phyloP scores from a whole-genome alignment of 2,113 vertebrate species.

The Gracilinanus agilis region DNA sequence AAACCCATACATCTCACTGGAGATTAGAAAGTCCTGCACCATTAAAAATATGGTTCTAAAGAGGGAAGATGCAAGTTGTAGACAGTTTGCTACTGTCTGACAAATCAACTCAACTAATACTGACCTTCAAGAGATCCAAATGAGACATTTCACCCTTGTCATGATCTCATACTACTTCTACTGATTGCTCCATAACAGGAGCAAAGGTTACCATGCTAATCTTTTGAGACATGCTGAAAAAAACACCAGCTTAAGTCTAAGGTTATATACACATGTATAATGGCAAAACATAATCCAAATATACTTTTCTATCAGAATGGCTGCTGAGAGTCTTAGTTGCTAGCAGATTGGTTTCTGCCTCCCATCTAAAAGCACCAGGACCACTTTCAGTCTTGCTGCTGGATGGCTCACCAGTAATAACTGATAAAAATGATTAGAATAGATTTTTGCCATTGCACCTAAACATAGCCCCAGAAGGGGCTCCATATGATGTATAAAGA shows the following conservation, averaged over 20 bases:
- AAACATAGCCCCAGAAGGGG: neutral
- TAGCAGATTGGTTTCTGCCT: neutral
- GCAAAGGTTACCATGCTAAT: neutral
- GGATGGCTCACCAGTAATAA: neutral
- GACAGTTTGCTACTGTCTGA: neutral
- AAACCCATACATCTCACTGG: neutral
- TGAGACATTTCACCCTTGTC: neutral
- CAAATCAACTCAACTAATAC: neutral
- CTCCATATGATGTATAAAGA: neutral
- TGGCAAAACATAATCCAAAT: neutral
- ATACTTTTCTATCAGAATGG: neutral
- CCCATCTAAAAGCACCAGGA: neutral
- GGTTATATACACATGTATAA: neutral
- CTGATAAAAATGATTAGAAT: neutral
- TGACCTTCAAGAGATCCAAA: neutral
- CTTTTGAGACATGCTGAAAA: neutral
- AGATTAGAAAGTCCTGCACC: conserved; percentile 40
- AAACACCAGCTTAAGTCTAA: neutral
- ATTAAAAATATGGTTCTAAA: neutral
- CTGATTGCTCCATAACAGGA: conserved; percentile 39
- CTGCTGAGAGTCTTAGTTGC: neutral
- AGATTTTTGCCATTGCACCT: neutral
- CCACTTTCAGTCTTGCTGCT: neutral
- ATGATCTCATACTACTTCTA: conserved; percentile 1
- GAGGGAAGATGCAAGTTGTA: conserved; percentile 1